A percentile compares a stretch with the other conserved stretches of the same genome.
phyloP scores from a whole-genome alignment of 1,140 invertebrate genomes.

The Nixonia krombeini region DNA sequence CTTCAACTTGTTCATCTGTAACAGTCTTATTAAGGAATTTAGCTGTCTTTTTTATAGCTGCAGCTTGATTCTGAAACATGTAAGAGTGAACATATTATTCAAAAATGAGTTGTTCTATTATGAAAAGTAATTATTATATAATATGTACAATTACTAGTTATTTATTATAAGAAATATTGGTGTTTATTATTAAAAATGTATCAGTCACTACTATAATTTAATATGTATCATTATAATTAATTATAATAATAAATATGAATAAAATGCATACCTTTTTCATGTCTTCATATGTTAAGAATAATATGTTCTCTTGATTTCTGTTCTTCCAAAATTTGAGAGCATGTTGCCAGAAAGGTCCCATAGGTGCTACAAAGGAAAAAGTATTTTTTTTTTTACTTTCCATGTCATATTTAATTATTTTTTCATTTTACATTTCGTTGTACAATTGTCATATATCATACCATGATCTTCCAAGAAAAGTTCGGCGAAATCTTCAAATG shows the following conservation, averaged over 20 bases:
- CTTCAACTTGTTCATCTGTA: constrained; percentile 76
- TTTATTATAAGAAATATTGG: too few relatives aligned
- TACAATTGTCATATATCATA: constrained; percentile 44
- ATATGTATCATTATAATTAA: too few relatives aligned
- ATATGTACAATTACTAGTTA: too few relatives aligned
- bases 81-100: too few relatives aligned
- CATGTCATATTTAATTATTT: too few relatives aligned
- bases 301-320: constrained; percentile 81
- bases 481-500: constrained; percentile 87
- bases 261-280: constrained; percentile 77
- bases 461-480: constrained; percentile 80
- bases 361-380: constrained; percentile 73
- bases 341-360: constrained; percentile 81
- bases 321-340: constrained; percentile 79
- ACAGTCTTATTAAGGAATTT: constrained; percentile 80
- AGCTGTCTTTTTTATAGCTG: constrained; percentile 78
- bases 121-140: too few relatives aligned
- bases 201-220: too few relatives aligned
- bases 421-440: too few relatives aligned
- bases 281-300: constrained; percentile 89
- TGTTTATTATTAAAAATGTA: too few relatives aligned
- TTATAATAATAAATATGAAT: too few relatives aligned
- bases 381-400: too few relatives aligned
- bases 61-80: constrained; percentile 73
- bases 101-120: too few relatives aligned